Conservation (phyloP, 2,888 invertebrate species). For the Zele albiditarsus region DNA sequence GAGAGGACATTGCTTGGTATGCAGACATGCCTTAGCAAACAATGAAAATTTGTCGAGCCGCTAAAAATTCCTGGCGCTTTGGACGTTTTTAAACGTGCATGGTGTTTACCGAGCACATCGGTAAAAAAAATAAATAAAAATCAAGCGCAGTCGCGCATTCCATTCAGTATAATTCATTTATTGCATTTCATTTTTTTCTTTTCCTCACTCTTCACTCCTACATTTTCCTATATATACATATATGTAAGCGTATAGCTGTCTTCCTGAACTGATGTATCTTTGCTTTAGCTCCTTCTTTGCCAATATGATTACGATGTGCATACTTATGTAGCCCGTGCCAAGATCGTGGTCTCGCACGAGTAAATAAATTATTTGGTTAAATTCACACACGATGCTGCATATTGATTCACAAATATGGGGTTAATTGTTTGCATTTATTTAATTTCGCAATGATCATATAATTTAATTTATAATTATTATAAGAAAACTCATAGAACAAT, state of each 20-base stretch:
- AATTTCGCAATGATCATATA: neutral
- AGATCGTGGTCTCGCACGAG: neutral
- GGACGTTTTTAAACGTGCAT: constrained; percentile 41
- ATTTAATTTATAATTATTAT: neutral
- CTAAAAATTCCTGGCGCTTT: constrained; percentile 52
- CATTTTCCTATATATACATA: neutral
- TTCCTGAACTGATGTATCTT: neutral
- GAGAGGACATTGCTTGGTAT: constrained; percentile 57
- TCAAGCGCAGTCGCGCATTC: constrained; percentile 38
- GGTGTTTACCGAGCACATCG: constrained; percentile 53
- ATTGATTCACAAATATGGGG: neutral
- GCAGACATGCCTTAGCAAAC: constrained; percentile 57
- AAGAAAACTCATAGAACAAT: neutral
- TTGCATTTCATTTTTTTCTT: neutral
- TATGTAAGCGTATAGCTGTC: neutral
- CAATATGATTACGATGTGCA: neutral
- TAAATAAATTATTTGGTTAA: neutral
- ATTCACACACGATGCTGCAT: neutral
- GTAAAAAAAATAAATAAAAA: constrained; percentile 46
- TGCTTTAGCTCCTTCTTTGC: neutral
- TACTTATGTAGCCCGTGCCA: constrained; percentile 24
- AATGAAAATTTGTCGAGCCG: constrained; percentile 53
- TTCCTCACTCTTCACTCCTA: neutral
- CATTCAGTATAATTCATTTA: constrained; percentile 11
- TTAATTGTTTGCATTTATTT: neutral